Conservation (phyloP, 2,797 vertebrate species). For the Xerus rutilus region DNA sequence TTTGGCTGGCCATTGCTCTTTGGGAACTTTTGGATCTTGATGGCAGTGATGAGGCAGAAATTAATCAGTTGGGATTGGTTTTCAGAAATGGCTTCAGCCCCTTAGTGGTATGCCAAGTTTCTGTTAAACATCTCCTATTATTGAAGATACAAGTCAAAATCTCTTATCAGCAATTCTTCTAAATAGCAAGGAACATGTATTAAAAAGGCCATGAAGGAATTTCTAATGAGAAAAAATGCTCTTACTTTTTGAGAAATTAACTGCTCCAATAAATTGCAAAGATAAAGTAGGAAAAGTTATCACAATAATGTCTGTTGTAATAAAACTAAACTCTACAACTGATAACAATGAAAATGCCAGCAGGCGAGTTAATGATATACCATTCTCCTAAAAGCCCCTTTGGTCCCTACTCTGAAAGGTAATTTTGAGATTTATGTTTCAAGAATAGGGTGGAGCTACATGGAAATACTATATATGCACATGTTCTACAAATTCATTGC, state of each 20-base stretch:
- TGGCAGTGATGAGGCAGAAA: slow-evolving; percentile 66
- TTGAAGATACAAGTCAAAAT: slow-evolving; percentile 82
- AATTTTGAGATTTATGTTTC: slow-evolving; percentile 69
- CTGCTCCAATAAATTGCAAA: slow-evolving; percentile 89
- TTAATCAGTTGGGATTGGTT: slow-evolving; percentile 71
- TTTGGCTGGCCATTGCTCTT: background rate
- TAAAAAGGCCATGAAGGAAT: slow-evolving; percentile 85
- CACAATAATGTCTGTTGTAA: slow-evolving; percentile 87
- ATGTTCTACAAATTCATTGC: slow-evolving; percentile 48
- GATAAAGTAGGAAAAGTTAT: slow-evolving; percentile 90
- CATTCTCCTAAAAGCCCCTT: slow-evolving; percentile 71
- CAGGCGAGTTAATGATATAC: slow-evolving; percentile 81
- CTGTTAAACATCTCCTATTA: slow-evolving; percentile 82
- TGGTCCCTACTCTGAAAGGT: slow-evolving; percentile 72
- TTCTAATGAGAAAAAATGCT: slow-evolving; percentile 86
- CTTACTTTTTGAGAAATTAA: slow-evolving; percentile 88
- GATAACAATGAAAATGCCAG: slow-evolving; percentile 84
- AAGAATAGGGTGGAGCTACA: slow-evolving; percentile 56
- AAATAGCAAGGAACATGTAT: slow-evolving; percentile 81
- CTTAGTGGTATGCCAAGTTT: slow-evolving; percentile 79
- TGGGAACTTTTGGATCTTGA: slow-evolving; percentile 59
- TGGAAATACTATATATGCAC: background rate
- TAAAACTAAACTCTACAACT: slow-evolving; percentile 81
- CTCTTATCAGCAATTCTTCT: slow-evolving; percentile 82
- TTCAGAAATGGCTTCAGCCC: slow-evolving; percentile 73